Conservation (phyloP, 2,888 invertebrate species). For the Resseliella maxima region DNA sequence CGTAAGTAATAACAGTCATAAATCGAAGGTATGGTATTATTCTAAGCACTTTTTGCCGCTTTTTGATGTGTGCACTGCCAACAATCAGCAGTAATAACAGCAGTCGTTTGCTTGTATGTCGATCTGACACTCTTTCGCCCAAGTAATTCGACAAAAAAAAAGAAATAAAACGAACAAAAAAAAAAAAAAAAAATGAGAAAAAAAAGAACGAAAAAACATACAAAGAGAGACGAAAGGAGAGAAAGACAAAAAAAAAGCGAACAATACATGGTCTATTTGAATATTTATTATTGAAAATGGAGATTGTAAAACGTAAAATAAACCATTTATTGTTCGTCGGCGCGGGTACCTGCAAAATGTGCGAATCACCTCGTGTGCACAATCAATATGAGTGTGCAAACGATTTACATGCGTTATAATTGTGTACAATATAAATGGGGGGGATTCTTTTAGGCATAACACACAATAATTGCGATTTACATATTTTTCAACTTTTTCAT, state of each 20-base stretch:
- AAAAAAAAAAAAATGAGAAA: no score
- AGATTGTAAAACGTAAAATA: not conserved
- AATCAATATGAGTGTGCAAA: not conserved
- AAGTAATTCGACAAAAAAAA: not conserved
- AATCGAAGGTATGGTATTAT: not conserved
- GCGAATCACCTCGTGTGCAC: slow-evolving; percentile 26
- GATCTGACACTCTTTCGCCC: not conserved
- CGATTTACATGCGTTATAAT: not conserved
- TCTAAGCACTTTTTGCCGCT: slow-evolving; percentile 14
- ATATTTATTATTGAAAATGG: slow-evolving; percentile 37
- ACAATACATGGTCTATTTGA: slow-evolving; percentile 1
- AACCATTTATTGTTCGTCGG: not conserved
- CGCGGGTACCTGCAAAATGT: not conserved
- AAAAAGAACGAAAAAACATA: no score
- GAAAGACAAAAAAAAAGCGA: not conserved
- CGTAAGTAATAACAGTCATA: slow-evolving; percentile 26
- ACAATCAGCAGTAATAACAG: not conserved
- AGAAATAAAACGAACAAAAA: no score
- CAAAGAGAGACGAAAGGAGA: no score
- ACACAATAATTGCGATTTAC: slow-evolving; percentile 51
- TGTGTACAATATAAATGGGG: slow-evolving; percentile 28
- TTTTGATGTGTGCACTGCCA: slow-evolving; percentile 17
- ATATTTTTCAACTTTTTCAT: slow-evolving; percentile 21
- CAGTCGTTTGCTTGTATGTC: not conserved
- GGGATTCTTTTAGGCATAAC: slow-evolving; percentile 43